Evolutionary conservation across 1,140 invertebrate species (phyloP).

Genomic region (Anadara kagoshimensis): DNA sequence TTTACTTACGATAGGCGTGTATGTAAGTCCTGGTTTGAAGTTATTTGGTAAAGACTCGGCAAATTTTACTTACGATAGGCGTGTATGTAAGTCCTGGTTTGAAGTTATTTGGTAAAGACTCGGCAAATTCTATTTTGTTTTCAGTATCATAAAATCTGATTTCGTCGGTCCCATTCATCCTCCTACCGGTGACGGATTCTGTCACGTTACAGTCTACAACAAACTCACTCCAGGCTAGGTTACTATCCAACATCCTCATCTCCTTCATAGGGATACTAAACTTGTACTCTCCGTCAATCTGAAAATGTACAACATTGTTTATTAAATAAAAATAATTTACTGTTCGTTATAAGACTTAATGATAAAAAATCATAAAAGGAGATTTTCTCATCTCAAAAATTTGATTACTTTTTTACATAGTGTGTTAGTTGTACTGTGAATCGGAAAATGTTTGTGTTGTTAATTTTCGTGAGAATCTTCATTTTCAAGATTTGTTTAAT

Average conservation of each 20-base stretch:
- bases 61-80: constrained; percentile 39
- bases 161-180: constrained; percentile 37
- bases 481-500: too few relatives aligned
- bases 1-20: too few relatives aligned
- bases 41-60: too few relatives aligned
- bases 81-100: constrained; percentile 52
- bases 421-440: too few relatives aligned
- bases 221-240: constrained; percentile 37
- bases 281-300: constrained; percentile 55
- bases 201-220: constrained; percentile 59
- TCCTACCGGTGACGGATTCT: constrained; percentile 54
- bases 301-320: neutral
- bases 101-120: constrained; percentile 37
- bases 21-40: too few relatives aligned
- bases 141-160: constrained; percentile 38
- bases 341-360: too few relatives aligned
- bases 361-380: too few relatives aligned
- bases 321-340: too few relatives aligned
- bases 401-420: too few relatives aligned
- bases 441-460: too few relatives aligned
- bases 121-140: constrained; percentile 38
- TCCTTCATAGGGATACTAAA: constrained; percentile 46
- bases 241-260: constrained; percentile 39
- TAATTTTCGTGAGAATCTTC: too few relatives aligned
- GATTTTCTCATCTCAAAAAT: too few relatives aligned